Evolutionary conservation across 2,113 vertebrate genomes (phyloP).

Genomic region (Lepisosteus oculatus): DNA sequence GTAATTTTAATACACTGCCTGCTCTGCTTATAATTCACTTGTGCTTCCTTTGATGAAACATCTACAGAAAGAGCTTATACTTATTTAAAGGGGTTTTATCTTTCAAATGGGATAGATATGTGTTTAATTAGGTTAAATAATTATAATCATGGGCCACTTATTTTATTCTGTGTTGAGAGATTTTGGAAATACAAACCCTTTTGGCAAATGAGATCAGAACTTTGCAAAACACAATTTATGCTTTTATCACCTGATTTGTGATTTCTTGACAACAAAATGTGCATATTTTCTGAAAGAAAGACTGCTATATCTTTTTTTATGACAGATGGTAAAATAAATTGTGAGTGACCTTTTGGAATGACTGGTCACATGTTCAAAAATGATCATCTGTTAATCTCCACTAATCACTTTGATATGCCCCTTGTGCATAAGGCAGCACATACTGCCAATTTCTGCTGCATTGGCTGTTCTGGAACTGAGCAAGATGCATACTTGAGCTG

Average conservation of each 20-base stretch:
- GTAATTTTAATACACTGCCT: too few species aligned
- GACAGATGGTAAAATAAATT: conserved; percentile 71
- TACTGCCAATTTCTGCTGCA: conserved; percentile 45
- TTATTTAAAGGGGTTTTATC: too few species aligned
- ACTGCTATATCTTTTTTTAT: conserved; percentile 54
- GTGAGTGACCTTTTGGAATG: conserved; percentile 71
- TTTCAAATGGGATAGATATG: too few species aligned
- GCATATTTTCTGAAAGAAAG: conserved; percentile 27
- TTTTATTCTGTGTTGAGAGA: too few species aligned
- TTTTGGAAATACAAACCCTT: too few species aligned
- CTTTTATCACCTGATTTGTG: conserved; percentile 30
- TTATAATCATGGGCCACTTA: too few species aligned
- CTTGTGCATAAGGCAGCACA: conserved; percentile 43
- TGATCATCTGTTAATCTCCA: conserved; percentile 66
- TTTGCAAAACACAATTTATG: neutral
- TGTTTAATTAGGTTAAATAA: too few species aligned
- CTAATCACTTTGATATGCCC: conserved; percentile 59
- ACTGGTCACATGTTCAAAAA: conserved; percentile 63
- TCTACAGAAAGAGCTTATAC: too few species aligned
- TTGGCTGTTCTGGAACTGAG: conserved; percentile 49
- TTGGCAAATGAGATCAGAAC: too few species aligned
- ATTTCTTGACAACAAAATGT: conserved; percentile 26
- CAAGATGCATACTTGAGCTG: conserved; percentile 31
- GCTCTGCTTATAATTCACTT: too few species aligned
- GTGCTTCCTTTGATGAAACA: too few species aligned